Evolutionary conservation across 2,797 vertebrate genomes (phyloP).

Genomic region (Acipenser ruthenus): DNA sequence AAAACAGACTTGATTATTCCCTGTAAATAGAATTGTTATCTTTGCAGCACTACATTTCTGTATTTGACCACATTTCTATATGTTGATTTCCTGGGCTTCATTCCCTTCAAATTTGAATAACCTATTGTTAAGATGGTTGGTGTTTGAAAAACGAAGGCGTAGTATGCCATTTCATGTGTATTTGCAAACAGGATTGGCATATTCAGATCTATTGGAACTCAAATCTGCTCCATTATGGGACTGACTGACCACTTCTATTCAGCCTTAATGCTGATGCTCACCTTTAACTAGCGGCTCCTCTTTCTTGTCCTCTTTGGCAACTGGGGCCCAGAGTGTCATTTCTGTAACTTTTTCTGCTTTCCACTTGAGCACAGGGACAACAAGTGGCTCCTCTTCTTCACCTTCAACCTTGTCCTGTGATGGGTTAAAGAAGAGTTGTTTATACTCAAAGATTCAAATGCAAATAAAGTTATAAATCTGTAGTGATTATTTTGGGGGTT

Average conservation of each 20-base stretch:
- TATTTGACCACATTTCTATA: neutral
- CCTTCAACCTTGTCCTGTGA: constrained; percentile 31
- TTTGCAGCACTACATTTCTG: neutral
- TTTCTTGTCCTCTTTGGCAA: constrained; percentile 11
- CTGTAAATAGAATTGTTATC: neutral
- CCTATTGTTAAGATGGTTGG: no score
- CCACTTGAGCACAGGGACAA: constrained; percentile 38
- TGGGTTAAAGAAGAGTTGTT: neutral
- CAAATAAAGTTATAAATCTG: no score
- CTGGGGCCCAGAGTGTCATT: constrained; percentile 18
- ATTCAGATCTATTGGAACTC: no score
- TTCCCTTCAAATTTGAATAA: no score
- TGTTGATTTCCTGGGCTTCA: no score
- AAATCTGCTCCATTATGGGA: no score
- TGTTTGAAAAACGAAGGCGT: no score
- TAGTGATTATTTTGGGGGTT: no score
- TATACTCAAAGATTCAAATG: no score
- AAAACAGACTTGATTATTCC: neutral
- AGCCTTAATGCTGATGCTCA: constrained; percentile 8
- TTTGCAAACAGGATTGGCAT: no score
- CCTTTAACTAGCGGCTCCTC: constrained; percentile 27
- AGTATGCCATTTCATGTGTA: no score
- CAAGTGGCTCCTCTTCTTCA: constrained; percentile 29
- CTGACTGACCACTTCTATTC: no score
- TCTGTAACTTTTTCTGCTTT: constrained; percentile 37